Evolutionary conservation across 2,888 invertebrate genomes (phyloP).

Genomic region (Nomada lathburiana): DNA sequence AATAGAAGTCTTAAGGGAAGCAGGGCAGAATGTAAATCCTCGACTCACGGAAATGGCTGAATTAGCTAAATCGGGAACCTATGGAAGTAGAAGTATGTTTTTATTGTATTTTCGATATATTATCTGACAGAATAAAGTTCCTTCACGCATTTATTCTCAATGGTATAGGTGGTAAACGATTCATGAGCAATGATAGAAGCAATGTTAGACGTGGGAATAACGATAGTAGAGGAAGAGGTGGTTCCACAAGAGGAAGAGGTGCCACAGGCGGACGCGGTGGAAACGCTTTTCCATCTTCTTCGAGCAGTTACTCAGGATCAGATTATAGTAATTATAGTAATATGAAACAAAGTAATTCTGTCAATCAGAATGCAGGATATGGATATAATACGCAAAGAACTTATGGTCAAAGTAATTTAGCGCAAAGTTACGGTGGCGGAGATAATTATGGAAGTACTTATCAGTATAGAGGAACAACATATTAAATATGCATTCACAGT

Average conservation of each 20-base stretch:
- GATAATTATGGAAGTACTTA: conserved; percentile 75
- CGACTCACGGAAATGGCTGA: conserved; percentile 91
- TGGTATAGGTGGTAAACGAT: conserved; percentile 73
- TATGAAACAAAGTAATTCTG: conserved; percentile 67
- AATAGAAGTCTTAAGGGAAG: conserved; percentile 94
- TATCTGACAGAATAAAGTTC: background rate
- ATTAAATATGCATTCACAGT: conserved; percentile 62
- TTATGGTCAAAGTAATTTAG: conserved; percentile 69
- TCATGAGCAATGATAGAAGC: conserved; percentile 66
- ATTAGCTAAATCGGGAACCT: conserved; percentile 80
- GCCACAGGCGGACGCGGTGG: conserved; percentile 62
- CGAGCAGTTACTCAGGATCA: conserved; percentile 71
- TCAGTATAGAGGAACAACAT: conserved; percentile 75
- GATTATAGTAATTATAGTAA: conserved; percentile 75
- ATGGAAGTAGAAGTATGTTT: conserved; percentile 76
- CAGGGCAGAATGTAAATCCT: conserved; percentile 94
- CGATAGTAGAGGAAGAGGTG: conserved; percentile 69
- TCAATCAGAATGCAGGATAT: conserved; percentile 70
- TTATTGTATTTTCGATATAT: conserved; percentile 1
- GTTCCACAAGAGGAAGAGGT: conserved; percentile 67
- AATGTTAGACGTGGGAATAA: conserved; percentile 68
- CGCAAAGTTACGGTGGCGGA: conserved; percentile 73
- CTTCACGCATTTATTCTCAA: conserved; percentile 15
- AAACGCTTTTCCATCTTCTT: conserved; percentile 72
- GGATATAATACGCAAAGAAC: conserved; percentile 76